Evolutionary conservation across 2,797 vertebrate genomes (phyloP).

Genomic region (Helarctos malayanus): DNA sequence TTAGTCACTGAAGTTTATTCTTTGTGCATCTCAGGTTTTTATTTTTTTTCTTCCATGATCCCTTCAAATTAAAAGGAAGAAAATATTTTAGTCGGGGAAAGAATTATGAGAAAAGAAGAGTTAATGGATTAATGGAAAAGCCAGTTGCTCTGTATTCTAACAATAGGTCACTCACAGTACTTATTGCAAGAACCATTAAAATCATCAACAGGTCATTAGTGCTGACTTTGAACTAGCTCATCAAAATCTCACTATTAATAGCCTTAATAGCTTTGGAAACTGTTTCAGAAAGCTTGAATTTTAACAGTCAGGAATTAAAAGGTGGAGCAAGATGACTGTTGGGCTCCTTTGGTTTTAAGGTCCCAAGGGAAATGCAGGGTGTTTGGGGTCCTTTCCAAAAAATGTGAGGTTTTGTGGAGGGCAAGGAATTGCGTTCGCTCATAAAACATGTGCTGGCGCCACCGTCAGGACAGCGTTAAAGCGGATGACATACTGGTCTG

Average conservation of each 20-base stretch:
- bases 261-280: conserved; percentile 69
- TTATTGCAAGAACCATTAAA: conserved; percentile 75
- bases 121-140: conserved; percentile 76
- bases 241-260: conserved; percentile 79
- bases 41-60: background rate
- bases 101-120: conserved; percentile 60
- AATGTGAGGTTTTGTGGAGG: background rate
- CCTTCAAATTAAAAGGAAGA: conserved; percentile 57
- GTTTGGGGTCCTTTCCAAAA: background rate
- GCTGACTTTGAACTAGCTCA: conserved; percentile 78
- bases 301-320: conserved; percentile 67
- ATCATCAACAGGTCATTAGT: conserved; percentile 81
- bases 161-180: conserved; percentile 76
- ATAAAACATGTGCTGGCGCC: background rate
- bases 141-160: conserved; percentile 63
- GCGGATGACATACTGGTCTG: background rate
- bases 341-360: conserved; percentile 34
- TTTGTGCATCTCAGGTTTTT: background rate
- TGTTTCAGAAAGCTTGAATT: conserved; percentile 59
- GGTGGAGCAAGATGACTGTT: background rate
- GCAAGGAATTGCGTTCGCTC: background rate
- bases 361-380: background rate
- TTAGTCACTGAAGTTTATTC: background rate
- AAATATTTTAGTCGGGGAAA: conserved; percentile 65
- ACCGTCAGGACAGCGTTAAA: background rate